phyloP scores from a whole-genome alignment of 2,888 invertebrate genomes.

The Drosophila percnosoma region DNA sequence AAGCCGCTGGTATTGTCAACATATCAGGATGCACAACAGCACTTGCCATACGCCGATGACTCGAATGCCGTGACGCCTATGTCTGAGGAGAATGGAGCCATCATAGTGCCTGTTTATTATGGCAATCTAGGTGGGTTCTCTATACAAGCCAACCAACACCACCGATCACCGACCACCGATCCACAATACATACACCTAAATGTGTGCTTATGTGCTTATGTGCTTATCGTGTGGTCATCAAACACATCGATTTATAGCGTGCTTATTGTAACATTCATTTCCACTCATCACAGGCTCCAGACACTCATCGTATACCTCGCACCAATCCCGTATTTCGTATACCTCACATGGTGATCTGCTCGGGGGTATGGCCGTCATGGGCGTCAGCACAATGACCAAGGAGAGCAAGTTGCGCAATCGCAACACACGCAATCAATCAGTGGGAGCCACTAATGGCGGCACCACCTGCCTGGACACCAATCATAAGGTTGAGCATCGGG shows the following conservation, averaged over 20 bases:
- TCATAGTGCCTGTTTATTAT: constrained; percentile 96
- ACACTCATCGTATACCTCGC: constrained; percentile 97
- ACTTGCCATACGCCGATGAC: constrained; percentile 98
- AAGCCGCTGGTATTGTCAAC: constrained; percentile 97
- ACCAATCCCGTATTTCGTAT: constrained; percentile 96
- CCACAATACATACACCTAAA: background rate
- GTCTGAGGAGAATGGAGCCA: constrained; percentile 98
- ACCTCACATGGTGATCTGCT: constrained; percentile 97
- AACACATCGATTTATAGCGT: background rate
- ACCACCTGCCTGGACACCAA: constrained; percentile 87
- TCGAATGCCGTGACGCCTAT: constrained; percentile 98
- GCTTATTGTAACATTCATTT: background rate
- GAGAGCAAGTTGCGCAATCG: constrained; percentile 92
- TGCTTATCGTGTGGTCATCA: background rate
- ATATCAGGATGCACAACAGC: constrained; percentile 96
- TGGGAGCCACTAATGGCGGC: constrained; percentile 87
- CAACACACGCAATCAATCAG: constrained; percentile 90
- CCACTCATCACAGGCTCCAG: constrained; percentile 88
- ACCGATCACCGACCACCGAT: background rate
- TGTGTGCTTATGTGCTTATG: background rate
- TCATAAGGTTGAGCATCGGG: constrained; percentile 88
- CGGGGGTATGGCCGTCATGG: constrained; percentile 88
- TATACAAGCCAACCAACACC: background rate
- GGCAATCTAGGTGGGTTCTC: constrained; percentile 89
- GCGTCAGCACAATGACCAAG: constrained; percentile 88